Evolutionary conservation across 2,888 invertebrate genomes (phyloP), one percentile per base, ranked within the genome.

Genomic region (Pantelozetes paolii): DNA sequence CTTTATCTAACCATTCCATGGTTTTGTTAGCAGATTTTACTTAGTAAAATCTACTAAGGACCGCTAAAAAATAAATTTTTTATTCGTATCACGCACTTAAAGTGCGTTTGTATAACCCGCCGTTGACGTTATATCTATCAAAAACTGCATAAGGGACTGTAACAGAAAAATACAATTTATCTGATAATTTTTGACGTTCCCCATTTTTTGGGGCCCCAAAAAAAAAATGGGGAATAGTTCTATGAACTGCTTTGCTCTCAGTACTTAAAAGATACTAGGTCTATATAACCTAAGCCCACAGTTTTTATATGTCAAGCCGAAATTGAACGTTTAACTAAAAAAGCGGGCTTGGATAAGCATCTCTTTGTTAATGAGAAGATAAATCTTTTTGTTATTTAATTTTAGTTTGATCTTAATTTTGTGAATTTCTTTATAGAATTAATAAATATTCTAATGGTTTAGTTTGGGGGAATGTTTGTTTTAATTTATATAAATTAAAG

Each of bases 361-460:
- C 71, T 57, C 71, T 71, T 71, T 71, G 71, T 71, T 71, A 71
- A 71, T 5, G 71, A 32, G 71, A 71, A 71, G 23, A 11, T 64
- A 30, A 13, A 9, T 28, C 13, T 71, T 50, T n/a, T n/a, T n/a
- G n/a, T n/a, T 64, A 26, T 48, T n/a, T 28, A 40, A 6, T 71
- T 71, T 50, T 28, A 71, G 1, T 36, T 26, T 28, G 64, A 5
- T 20, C 64, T 71, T 3, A 64, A 5, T 64, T 71, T 71, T 15
- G 2, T 54, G 11, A 5, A 9, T 71, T 5, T 48, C 15, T 57
- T 71, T 71, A 71, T 71, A 32, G 23, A 62, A 20, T 9, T 20
- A 23, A 26, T 69, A 5, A 15, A 26, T 71, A 45, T 71, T 71
- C 23, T 32, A 71, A 71, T 71, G 15, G 5, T 71, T 71, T 15